Base-by-base conservation (phyloP, 2,113 vertebrate genomes). In the Ameiurus melas region DNA sequence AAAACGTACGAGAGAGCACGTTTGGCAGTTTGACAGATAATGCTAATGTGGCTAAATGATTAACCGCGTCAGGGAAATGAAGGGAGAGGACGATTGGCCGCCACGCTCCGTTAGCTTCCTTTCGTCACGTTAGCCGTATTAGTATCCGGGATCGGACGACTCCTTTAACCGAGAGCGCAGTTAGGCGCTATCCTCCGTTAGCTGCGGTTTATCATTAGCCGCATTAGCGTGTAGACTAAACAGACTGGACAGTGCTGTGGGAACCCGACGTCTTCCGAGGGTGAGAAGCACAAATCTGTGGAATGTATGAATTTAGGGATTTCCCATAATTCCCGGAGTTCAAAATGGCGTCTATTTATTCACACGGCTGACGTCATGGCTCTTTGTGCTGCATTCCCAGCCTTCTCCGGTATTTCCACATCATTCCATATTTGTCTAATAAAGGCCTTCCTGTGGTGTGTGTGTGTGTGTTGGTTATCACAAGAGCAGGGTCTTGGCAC, bases 341-440 rank as follows among this genome's bases (percentile, higher is more conserved):
- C 19, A 36, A 70, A 36, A 36, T 55, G 62, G n/a, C 10, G 62
- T 58, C 43, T 12, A 12, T 19, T 81, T 68, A 25, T 88, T 86
- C 86, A 77, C 86, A 83, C 51, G 58, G 55, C 64, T 62, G 81
- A 90, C 86, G 83, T 89, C 83, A 89, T 3, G 83, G 30, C 64
- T 47, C 86, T 83, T 90, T 88, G 60, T 83, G 80, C 64, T 36
- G 60, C n/a, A 70, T 87, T 87, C 80, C 43, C 12, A 64, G 85
- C 77, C 55, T 36, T 71, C 62, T 47, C 85, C 83, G 90, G 81
- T 17, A 90, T 90, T 91, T 90, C 90, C 89, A 90, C 79, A 85
- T 90, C 25, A 53, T 87, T 90, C 89, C 89, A 90, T 81, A 86
- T 84, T 79, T 86, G 68, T 87, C 82, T 33, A 88, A 86, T 86